Base-by-base conservation (phyloP, 2,113 vertebrate species). In the Zosterops lateralis region DNA sequence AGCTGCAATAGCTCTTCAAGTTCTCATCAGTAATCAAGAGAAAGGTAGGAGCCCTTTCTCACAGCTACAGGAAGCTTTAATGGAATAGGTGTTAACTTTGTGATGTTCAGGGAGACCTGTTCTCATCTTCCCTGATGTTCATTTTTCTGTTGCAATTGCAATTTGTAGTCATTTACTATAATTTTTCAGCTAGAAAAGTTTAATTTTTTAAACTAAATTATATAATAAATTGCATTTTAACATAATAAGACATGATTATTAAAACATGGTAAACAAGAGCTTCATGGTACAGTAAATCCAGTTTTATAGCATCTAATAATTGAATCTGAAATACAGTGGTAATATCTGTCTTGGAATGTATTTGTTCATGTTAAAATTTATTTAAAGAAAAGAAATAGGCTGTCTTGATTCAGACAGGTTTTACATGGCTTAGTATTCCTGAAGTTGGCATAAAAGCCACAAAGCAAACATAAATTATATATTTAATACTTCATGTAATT, bases 11-110 rank as follows among this genome's bases (percentile, higher is more conserved):
- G 99, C 99, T 29, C 98, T 99, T 91, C 99, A 99, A 89, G 99
- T 99, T 87, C 98, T 99, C 93, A 99, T 99, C 96, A 99, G 99
- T 97, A 99, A 99, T 97, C 99, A 99, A 97, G 99, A 99, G 96
- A 99, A 99, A 99, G 99, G 99, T 99, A 99, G 98, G 99, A 97
- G 65, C 17, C 14, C 8, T 87, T 78, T 36, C 29, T 67, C 57
- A 62, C 42, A 81, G 40, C 26, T 84, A 9, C 20, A 77, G 36
- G 24, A 83, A 68, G 28, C n/a, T 90, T 79, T 54, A 56, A 38
- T 78, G 70, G 22, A 48, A 21, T 54, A 72, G 38, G 3, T 36
- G 17, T 67, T 53, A 40, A 61, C 47, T 47, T 36, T 48, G 5
- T 2, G 2, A 4, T 44, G 19, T 61, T 84, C 62, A 84, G 20